phyloP scores from a whole-genome alignment of 2,797 vertebrate genomes.

The Sebastes hopkinsi region DNA sequence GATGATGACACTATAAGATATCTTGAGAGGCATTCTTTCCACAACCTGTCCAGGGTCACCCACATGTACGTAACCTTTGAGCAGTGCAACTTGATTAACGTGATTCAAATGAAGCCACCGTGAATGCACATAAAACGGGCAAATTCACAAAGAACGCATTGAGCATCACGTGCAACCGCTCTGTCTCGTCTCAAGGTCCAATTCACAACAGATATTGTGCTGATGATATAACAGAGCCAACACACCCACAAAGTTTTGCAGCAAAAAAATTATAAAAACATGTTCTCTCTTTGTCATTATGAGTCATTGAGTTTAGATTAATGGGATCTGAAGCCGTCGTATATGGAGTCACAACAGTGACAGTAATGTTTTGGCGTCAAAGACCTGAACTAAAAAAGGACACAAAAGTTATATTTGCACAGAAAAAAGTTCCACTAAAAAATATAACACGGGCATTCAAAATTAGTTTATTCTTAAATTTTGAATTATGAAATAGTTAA shows the following conservation, averaged over 20 bases:
- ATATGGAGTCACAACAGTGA: no score
- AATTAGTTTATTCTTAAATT: background rate
- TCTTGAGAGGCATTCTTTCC: slow-evolving; percentile 86
- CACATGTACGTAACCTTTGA: slow-evolving; percentile 86
- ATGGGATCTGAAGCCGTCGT: no score
- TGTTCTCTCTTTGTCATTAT: no score
- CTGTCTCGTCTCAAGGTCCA: background rate
- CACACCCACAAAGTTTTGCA: no score
- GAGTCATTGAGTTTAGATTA: no score
- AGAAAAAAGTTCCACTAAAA: no score
- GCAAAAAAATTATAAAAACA: no score
- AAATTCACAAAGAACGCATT: background rate
- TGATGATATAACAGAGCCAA: background rate
- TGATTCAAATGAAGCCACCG: background rate
- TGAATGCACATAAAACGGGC: background rate
- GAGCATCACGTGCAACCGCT: background rate
- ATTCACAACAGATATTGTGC: background rate
- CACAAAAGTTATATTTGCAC: no score
- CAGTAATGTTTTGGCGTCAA: no score
- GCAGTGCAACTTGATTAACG: background rate
- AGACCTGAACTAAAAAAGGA: no score
- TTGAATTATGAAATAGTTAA: background rate
- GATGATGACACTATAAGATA: slow-evolving; percentile 83
- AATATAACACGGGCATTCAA: no score
- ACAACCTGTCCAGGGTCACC: slow-evolving; percentile 82